These are phyloP conservation scores for Acropternis orthonyx DNA, from an alignment of 2,797 vertebrate species.

Conservation along the genomic window DNA sequence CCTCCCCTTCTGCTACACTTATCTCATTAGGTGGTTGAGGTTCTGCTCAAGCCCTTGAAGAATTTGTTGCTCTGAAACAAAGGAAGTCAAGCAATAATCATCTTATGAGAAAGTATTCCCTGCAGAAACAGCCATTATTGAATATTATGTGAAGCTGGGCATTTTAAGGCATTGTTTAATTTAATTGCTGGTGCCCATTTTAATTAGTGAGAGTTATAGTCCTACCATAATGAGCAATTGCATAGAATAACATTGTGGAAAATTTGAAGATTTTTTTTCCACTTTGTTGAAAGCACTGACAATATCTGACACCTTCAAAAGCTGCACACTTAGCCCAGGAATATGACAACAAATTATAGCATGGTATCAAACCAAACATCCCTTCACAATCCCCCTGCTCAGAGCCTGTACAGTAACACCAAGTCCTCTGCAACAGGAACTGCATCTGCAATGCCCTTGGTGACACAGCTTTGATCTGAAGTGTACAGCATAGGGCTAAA, in stretches of 20 bases:
- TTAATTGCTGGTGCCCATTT: not conserved
- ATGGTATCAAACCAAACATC: not conserved
- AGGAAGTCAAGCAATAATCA: not conserved
- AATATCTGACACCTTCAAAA: not conserved
- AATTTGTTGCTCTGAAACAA: not conserved
- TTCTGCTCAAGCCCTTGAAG: not conserved
- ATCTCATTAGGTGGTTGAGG: not conserved
- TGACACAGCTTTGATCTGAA: not conserved
- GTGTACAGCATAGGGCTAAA: not conserved
- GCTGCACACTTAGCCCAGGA: not conserved
- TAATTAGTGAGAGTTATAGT: conserved; percentile 6
- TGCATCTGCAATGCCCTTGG: not conserved
- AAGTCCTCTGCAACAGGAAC: not conserved
- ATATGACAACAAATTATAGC: not conserved
- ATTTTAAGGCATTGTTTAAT: conserved; percentile 6
- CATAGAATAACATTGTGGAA: not conserved
- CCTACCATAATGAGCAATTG: not conserved
- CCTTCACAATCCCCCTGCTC: not conserved
- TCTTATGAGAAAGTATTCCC: not conserved
- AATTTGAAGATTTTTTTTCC: not conserved
- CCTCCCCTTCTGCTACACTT: not conserved
- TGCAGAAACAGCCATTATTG: not conserved
- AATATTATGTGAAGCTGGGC: not conserved
- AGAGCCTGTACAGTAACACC: not conserved
- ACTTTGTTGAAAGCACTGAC: not conserved